These are phyloP conservation scores for Quadroppia sp. DNA, from an alignment of 2,888 invertebrate genomes.

Conservation along the genomic window DNA sequence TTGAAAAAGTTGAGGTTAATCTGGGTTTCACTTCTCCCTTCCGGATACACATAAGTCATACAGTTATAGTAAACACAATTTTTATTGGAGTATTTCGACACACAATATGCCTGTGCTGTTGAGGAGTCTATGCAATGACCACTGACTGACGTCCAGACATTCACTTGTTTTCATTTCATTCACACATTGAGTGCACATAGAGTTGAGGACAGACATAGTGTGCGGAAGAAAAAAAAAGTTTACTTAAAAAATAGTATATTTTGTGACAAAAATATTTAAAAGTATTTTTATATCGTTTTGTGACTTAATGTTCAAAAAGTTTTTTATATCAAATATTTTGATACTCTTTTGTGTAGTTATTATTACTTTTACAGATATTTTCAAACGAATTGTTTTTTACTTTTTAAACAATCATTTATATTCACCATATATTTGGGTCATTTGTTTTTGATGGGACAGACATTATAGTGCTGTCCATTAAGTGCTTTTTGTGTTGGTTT, in stretches of 20 bases:
- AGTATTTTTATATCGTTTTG: neutral
- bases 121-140: neutral
- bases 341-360: neutral
- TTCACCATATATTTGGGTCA: slow-evolving; percentile 38
- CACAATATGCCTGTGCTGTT: neutral
- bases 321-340: neutral
- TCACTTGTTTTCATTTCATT: neutral
- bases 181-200: neutral
- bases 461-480: slow-evolving; percentile 22
- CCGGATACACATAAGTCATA: slow-evolving; percentile 20
- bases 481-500: neutral
- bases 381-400: slow-evolving; percentile 2
- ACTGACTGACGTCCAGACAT: neutral
- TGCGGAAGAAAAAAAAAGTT: neutral
- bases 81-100: neutral
- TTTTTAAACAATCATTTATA: slow-evolving; percentile 10
- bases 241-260: neutral
- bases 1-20: slow-evolving; percentile 19
- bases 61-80: neutral
- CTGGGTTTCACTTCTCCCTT: slow-evolving; percentile 22
- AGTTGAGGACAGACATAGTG: neutral
- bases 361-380: neutral
- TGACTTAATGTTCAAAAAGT: no score
- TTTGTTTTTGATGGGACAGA: slow-evolving; percentile 28
- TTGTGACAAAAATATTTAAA: no score